Evolutionary conservation across 2,113 vertebrate genomes (phyloP), one percentile per base, ranked within the genome.

Genomic region (Cottus gobio): DNA sequence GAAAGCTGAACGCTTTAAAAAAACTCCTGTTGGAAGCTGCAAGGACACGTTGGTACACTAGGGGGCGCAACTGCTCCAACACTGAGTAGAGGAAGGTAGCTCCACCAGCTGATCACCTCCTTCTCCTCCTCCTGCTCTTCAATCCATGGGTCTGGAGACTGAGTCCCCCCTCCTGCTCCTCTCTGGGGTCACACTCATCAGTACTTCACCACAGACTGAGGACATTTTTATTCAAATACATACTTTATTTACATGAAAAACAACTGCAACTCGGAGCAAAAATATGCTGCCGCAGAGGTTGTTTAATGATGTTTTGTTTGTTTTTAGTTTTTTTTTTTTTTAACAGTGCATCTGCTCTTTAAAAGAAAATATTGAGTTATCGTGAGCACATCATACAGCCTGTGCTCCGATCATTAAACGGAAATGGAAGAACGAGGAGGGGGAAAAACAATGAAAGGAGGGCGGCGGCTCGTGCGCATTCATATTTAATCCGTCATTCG

Each of bases 401-500:
- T 12, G 39, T 76, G 48, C 26, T 24, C 64, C 7, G 18, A 77
- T 80, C 34, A 50, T 90, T 87, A 77, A 84, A 80, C 30, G 34
- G 42, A 71, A 22, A 75, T 42, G 37, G 37, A 39, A 72, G 77
- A 69, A 71, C 13, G 1, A 28, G 46, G 71, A 72, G 60, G 73
- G 44, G 44, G 39, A 3, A 12, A 3, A 12, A 50, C 28, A 37
- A 65, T 58, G 63, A 60, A 68, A 72, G 44, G 63, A 80, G 75
- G 79, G 71, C 22, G 39, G 72, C 18, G 75, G 75, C 71, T 90
- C 68, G 31, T 83, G 75, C 82, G 75, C 88, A 86, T 92, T 91
- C 80, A 92, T 93, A 85, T 88, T 89, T 90, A 84, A 92, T 92
- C 87, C 74, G 87, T 89, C 83, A 85, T 85, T 57, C 71, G 72